These are phyloP conservation scores for Platyscapa corneri DNA, from an alignment of 1,140 invertebrate species.

Conservation along the genomic window DNA sequence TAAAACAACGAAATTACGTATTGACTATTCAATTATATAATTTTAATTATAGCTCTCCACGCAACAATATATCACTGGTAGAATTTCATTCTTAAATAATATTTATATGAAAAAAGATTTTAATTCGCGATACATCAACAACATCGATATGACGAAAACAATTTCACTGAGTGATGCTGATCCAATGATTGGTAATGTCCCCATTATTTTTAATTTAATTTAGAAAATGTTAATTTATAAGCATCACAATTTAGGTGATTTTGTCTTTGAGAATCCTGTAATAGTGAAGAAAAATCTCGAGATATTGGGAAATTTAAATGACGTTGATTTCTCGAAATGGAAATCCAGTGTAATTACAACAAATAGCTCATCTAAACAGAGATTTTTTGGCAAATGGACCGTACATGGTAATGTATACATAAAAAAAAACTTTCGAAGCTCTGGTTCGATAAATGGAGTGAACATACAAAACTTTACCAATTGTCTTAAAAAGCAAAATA, in stretches of 20 bases:
- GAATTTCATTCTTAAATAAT: slow-evolving; percentile 57
- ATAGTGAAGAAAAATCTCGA: slow-evolving; percentile 60
- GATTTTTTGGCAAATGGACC: slow-evolving; percentile 64
- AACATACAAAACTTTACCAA: slow-evolving; percentile 58
- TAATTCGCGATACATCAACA: slow-evolving; percentile 58
- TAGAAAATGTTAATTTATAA: no score
- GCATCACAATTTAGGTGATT: slow-evolving; percentile 59
- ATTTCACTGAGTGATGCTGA: slow-evolving; percentile 51
- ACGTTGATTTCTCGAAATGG: slow-evolving; percentile 63
- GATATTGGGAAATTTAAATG: slow-evolving; percentile 61
- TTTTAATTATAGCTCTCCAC: slow-evolving; percentile 54
- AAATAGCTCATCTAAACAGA: slow-evolving; percentile 55
- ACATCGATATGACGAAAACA: slow-evolving; percentile 54
- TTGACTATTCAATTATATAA: not conserved
- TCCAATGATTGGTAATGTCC: slow-evolving; percentile 54
- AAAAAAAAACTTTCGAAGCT: slow-evolving; percentile 58
- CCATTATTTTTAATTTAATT: slow-evolving; percentile 7
- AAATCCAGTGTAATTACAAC: slow-evolving; percentile 57
- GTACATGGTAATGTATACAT: slow-evolving; percentile 64
- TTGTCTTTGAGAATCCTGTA: slow-evolving; percentile 64
- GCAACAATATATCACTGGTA: slow-evolving; percentile 61
- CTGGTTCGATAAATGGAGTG: slow-evolving; percentile 60
- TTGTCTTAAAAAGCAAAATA: slow-evolving; percentile 55
- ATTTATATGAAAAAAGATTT: slow-evolving; percentile 56
- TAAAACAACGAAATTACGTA: not conserved